These are phyloP conservation scores for Coenonympha glycerion DNA, from an alignment of 2,888 invertebrate species.

Conservation along the genomic window DNA sequence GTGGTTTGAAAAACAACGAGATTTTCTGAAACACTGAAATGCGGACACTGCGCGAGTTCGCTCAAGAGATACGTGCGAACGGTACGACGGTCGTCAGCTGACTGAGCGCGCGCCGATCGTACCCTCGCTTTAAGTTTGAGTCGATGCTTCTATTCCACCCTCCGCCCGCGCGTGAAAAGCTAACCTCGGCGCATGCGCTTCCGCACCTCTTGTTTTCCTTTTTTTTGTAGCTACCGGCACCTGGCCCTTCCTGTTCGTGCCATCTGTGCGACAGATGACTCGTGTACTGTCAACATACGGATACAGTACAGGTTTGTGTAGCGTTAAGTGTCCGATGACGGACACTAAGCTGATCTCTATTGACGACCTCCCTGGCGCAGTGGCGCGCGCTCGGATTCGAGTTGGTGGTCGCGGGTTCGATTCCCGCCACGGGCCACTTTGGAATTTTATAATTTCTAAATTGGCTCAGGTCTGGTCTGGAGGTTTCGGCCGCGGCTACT, in stretches of 20 bases:
- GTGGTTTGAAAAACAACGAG: conserved; percentile 31
- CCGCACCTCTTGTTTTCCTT: conserved; percentile 47
- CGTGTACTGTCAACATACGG: conserved; percentile 35
- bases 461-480: too few species aligned
- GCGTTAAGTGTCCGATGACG: conserved; percentile 24
- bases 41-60: conserved; percentile 37
- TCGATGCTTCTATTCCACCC: conserved; percentile 67
- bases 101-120: conserved; percentile 68
- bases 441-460: too few species aligned
- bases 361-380: too few species aligned
- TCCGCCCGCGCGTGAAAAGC: conserved; percentile 62
- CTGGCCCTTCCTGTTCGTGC: conserved; percentile 37
- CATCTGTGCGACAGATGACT: conserved; percentile 40
- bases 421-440: too few species aligned
- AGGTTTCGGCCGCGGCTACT: too few species aligned
- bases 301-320: conserved; percentile 30
- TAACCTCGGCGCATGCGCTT: conserved; percentile 63
- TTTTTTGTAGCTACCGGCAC: conserved; percentile 32
- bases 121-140: conserved; percentile 58
- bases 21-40: conserved; percentile 32
- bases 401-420: too few species aligned
- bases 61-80: conserved; percentile 42
- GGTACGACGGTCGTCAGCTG: conserved; percentile 63
- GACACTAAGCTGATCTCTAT: conserved; percentile 19
- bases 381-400: too few species aligned